A percentile compares a stretch with the other conserved stretches of the same genome.
Evolutionary conservation across 92 coral and sea anemone species (phyloP).

Genomic region (Phenganax subtilis): DNA sequence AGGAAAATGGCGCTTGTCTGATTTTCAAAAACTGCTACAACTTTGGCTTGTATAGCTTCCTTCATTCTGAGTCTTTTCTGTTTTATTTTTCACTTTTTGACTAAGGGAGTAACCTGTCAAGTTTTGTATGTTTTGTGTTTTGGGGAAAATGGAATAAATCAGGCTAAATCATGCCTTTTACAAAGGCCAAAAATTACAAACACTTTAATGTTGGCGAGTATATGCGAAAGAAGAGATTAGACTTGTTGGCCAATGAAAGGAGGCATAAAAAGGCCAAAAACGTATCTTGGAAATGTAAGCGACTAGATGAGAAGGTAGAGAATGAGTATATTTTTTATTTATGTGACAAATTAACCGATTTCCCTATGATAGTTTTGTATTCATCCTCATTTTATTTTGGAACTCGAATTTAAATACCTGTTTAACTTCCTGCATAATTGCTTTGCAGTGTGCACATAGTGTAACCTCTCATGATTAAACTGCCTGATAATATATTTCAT

Average conservation of each 20-base stretch:
- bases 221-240: not conserved
- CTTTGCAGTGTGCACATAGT: too few relatives aligned
- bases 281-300: not conserved
- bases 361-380: not conserved
- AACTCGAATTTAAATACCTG: too few relatives aligned
- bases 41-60: slow-evolving; percentile 2
- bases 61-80: not conserved
- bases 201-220: not conserved
- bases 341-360: not conserved
- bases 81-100: not conserved
- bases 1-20: not conserved
- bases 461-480: too few relatives aligned
- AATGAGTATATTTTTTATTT: not conserved
- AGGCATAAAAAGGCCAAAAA: not conserved
- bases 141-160: not conserved
- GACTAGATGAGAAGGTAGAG: not conserved
- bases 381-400: too few relatives aligned
- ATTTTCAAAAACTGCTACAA: not conserved
- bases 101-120: not conserved
- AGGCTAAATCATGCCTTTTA: not conserved
- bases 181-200: not conserved
- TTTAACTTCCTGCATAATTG: too few relatives aligned
- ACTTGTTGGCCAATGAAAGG: not conserved
- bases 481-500: too few relatives aligned
- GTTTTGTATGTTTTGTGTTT: not conserved